Conservation (phyloP, 2,113 vertebrate genomes). For the Hypomesus transpacificus region DNA sequence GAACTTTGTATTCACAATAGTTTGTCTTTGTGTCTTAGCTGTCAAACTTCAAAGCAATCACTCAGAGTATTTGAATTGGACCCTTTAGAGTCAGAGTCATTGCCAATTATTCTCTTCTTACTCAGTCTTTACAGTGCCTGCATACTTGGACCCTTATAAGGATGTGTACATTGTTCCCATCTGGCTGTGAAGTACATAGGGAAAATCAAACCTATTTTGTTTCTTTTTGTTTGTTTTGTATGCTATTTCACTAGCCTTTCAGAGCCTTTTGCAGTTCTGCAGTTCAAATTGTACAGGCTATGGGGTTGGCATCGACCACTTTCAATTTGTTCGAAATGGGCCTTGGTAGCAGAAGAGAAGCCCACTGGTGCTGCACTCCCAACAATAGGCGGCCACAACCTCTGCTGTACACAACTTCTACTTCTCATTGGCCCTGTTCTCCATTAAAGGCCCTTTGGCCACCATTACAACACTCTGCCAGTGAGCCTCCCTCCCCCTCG, state of each 20-base stretch:
- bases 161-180: too few species aligned
- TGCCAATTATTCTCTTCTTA: neutral
- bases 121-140: too few species aligned
- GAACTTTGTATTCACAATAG: neutral
- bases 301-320: neutral
- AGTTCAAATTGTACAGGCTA: neutral
- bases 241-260: too few species aligned
- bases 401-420: conserved; percentile 1
- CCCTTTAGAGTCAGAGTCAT: neutral
- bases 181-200: too few species aligned
- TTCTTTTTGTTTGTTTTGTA: too few species aligned
- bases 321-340: conserved; percentile 7
- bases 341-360: conserved; percentile 2
- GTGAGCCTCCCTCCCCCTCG: conserved; percentile 10
- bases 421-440: conserved; percentile 11
- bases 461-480: neutral
- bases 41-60: neutral
- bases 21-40: neutral
- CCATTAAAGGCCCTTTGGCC: conserved; percentile 10
- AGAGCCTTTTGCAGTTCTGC: neutral
- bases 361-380: neutral
- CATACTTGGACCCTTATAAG: too few species aligned
- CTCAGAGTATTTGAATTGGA: neutral
- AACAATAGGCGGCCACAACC: conserved; percentile 15
- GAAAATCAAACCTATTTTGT: too few species aligned